Base-by-base conservation (phyloP, 1,140 invertebrate species). In the Manduca sexta region DNA sequence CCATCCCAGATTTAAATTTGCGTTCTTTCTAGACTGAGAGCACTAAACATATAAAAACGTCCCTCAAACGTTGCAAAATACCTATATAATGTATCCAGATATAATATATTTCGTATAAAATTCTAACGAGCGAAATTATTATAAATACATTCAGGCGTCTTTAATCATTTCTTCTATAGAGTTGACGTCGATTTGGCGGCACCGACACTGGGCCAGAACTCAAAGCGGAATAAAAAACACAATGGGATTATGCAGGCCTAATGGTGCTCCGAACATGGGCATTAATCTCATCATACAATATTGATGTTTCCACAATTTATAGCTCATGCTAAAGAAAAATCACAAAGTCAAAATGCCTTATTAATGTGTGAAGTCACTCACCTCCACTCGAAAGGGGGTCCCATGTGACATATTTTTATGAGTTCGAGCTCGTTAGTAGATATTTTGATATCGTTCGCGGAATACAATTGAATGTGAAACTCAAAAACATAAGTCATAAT, bases 211-310 rank as follows among this genome's bases (percentile, higher is more conserved):
- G 63, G 64, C 52, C 65, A 55, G 60, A 59, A 63, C 53, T 69
- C 61, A 69, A 74, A 69, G 61, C 46, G 57, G 26, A 50, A 64
- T 65, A 83, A 81, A 75, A 81, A 84, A 80, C 54, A 83, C 81
- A 84, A 83, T 84, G 67, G 77, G 56, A 80, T 83, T 80, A 83
- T 79, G 58, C 72, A 64, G 66, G 56, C 67, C 70, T 80, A 84
- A 80, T 83, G 81, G 77, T 64, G 69, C 47, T 47, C 67, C 68
- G 61, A 81, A 84, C 81, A 84, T 83, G 77, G 77, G 76, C 79
- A 85, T 85, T 83, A 79, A 83, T 76, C 71, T 77, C 69, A 60
- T 81, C 79, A 84, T 85, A 78, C 77, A 85, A 82, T 83, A 83
- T 83, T 83, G 79, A 85, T 85, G 81, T 77, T 61, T 68, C 61